These are phyloP conservation scores for Ptychodera flava DNA, from an alignment of 35 echinoderm and acorn worm genomes.

Conservation along the genomic window DNA sequence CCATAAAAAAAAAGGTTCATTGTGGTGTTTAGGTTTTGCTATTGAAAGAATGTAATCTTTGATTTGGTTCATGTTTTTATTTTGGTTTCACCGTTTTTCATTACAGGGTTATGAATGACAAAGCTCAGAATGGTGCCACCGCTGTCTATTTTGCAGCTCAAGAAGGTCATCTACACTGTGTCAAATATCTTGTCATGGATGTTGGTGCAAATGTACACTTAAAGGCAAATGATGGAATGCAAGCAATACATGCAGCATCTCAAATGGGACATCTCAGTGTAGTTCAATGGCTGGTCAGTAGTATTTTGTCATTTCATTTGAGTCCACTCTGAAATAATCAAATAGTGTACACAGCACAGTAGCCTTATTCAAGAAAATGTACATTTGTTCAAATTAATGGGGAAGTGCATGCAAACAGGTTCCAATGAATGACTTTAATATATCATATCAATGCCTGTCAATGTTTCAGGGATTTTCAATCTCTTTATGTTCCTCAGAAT, in stretches of 20 bases:
- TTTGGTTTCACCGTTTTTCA: neutral
- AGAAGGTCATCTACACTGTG: constrained; percentile 25
- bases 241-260: constrained; percentile 38
- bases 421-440: too few species aligned
- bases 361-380: too few species aligned
- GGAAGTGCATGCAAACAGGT: too few species aligned
- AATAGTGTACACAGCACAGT: too few species aligned
- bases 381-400: too few species aligned
- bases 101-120: constrained; percentile 31
- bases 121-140: constrained; percentile 25
- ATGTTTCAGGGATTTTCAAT: too few species aligned
- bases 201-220: constrained; percentile 18
- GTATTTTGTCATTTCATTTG: neutral
- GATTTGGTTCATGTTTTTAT: too few species aligned
- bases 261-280: constrained; percentile 30
- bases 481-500: too few species aligned
- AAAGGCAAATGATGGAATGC: constrained; percentile 34
- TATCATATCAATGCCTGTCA: too few species aligned
- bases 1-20: too few species aligned
- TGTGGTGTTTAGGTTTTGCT: too few species aligned
- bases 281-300: constrained; percentile 34
- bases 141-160: constrained; percentile 30
- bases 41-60: too few species aligned
- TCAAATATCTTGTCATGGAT: constrained; percentile 12
- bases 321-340: neutral